Conservation (phyloP, 2,113 vertebrate genomes). For the Ellobius talpinus region DNA sequence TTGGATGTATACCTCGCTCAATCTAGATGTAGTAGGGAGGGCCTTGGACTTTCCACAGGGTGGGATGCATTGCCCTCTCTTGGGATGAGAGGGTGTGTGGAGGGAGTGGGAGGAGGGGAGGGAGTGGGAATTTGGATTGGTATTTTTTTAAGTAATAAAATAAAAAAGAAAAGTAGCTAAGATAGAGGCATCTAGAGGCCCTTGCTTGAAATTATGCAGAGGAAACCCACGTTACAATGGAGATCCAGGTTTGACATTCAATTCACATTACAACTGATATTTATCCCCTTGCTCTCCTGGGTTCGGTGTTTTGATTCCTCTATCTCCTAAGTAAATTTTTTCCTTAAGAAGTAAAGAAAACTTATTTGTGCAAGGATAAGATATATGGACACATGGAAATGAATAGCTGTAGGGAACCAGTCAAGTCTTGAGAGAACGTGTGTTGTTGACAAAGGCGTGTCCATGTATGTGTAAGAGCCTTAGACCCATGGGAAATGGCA, state of each 20-base stretch:
- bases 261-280: background rate
- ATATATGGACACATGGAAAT: background rate
- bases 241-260: background rate
- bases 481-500: background rate
- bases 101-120: too few relatives aligned
- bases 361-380: background rate
- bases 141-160: too few relatives aligned
- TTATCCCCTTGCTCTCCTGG: background rate
- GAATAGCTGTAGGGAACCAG: background rate
- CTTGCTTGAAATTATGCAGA: background rate
- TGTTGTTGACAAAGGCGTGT: background rate
- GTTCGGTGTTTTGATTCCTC: background rate
- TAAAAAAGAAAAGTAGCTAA: background rate
- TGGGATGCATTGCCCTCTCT: too few relatives aligned
- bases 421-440: background rate
- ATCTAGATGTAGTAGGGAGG: too few relatives aligned
- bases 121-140: too few relatives aligned
- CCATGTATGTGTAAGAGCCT: background rate
- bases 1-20: too few relatives aligned
- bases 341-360: background rate
- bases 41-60: too few relatives aligned
- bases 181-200: background rate
- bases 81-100: too few relatives aligned
- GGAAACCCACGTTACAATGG: background rate
- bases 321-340: background rate